Conservation (phyloP, 92 coral and sea anemone species). For the Zoanthus sociatus region DNA sequence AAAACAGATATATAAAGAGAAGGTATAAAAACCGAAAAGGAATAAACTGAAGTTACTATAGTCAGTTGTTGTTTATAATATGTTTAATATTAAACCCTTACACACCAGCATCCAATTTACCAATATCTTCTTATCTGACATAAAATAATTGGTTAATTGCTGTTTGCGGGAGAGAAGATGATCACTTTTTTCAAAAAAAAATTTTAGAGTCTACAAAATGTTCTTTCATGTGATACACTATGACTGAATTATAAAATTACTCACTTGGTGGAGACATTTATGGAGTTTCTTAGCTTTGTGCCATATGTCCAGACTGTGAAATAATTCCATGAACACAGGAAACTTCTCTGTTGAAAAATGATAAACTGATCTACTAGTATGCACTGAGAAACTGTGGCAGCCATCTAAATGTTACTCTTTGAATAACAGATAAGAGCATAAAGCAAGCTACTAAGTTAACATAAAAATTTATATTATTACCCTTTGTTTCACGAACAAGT, state of each 20-base stretch:
- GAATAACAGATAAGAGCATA: neutral
- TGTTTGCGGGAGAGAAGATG: neutral
- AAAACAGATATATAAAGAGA: neutral
- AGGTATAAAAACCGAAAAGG: neutral
- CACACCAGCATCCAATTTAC: neutral
- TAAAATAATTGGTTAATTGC: neutral
- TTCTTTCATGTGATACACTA: neutral
- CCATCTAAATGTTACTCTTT: neutral
- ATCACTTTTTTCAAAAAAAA: neutral
- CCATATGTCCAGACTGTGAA: neutral
- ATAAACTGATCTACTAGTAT: neutral
- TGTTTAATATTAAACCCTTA: neutral
- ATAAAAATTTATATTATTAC: neutral
- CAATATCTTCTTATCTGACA: neutral
- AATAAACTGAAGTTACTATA: neutral
- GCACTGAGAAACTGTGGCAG: neutral
- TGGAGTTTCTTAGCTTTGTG: neutral
- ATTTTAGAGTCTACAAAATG: neutral
- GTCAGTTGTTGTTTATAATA: neutral
- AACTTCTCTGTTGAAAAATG: neutral
- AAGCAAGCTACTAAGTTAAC: neutral
- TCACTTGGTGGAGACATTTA: conserved; percentile 2
- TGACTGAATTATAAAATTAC: neutral
- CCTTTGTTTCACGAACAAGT: neutral
- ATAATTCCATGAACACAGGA: conserved; percentile 11